Evolutionary conservation across 2,888 invertebrate species (phyloP).

Genomic region (Lepidocyrtoides sp.): DNA sequence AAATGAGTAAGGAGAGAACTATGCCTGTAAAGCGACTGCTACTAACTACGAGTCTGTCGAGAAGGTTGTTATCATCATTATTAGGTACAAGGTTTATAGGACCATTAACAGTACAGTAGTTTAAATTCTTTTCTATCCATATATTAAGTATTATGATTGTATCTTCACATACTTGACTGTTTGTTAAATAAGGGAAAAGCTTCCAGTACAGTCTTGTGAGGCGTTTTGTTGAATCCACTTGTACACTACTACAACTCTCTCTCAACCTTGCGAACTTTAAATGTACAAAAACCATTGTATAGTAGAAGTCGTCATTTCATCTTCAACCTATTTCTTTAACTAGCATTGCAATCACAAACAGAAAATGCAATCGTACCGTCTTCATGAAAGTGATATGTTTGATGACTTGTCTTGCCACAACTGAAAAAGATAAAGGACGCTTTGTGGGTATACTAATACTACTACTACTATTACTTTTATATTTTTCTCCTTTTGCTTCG

Average conservation of each 20-base stretch:
- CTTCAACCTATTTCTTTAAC: not conserved
- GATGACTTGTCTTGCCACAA: constrained; percentile 53
- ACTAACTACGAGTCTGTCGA: not conserved
- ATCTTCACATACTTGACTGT: too few species aligned
- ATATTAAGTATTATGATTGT: too few species aligned
- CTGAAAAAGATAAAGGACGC: constrained; percentile 48
- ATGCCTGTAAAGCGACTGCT: too few species aligned
- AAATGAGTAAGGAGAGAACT: not conserved
- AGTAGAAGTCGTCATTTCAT: not conserved
- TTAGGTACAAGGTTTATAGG: not conserved
- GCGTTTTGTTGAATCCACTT: not conserved
- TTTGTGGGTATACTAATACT: constrained; percentile 15
- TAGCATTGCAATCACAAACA: constrained; percentile 13
- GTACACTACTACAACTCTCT: not conserved
- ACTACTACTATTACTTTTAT: not conserved
- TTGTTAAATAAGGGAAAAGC: not conserved
- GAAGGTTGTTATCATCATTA: not conserved
- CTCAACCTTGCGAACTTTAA: not conserved
- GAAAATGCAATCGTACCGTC: constrained; percentile 49
- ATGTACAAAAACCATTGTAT: too few species aligned
- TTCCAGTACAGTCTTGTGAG: not conserved
- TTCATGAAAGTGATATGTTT: constrained; percentile 71
- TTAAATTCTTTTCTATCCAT: not conserved
- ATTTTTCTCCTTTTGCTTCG: constrained; percentile 21
- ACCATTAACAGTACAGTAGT: not conserved